A percentile compares a stretch with the other conserved stretches of the same genome.
phyloP scores from a whole-genome alignment of 2,888 invertebrate genomes.

The Esperia sulphurella region DNA sequence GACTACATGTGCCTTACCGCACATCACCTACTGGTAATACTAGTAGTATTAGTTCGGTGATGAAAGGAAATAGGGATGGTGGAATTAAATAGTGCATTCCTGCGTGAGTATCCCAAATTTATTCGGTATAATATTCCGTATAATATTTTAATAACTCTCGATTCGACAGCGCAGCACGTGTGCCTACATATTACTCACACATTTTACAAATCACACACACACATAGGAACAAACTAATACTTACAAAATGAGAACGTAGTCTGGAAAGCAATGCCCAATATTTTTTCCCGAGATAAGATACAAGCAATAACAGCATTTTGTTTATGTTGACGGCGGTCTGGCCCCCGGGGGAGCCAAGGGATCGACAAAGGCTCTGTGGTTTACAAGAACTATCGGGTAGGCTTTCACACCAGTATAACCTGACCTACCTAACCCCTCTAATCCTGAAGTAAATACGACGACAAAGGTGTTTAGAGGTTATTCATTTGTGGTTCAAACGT shows the following conservation, averaged over 20 bases:
- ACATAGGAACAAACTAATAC: conserved; percentile 16
- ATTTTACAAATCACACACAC: not conserved
- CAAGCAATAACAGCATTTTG: conserved; percentile 67
- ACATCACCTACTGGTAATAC: no score
- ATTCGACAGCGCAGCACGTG: no score
- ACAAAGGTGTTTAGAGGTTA: conserved; percentile 15
- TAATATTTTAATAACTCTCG: no score
- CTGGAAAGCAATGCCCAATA: conserved; percentile 46
- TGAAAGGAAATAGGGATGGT: no score
- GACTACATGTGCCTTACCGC: no score
- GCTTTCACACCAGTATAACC: conserved; percentile 25
- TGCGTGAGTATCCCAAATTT: no score
- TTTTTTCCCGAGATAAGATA: conserved; percentile 65
- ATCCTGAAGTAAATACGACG: conserved; percentile 9
- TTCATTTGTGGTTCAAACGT: conserved; percentile 19
- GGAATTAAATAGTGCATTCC: no score
- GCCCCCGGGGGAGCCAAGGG: conserved; percentile 45
- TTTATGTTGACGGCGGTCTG: conserved; percentile 67
- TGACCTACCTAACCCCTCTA: conserved; percentile 24
- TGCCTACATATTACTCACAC: no score
- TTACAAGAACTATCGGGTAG: conserved; percentile 48
- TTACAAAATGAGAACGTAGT: conserved; percentile 38
- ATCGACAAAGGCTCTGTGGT: conserved; percentile 37
- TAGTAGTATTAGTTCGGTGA: no score
- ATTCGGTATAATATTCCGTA: no score